phyloP scores from a whole-genome alignment of 2,797 vertebrate genomes.

The Schizopygopsis pylzovi region DNA sequence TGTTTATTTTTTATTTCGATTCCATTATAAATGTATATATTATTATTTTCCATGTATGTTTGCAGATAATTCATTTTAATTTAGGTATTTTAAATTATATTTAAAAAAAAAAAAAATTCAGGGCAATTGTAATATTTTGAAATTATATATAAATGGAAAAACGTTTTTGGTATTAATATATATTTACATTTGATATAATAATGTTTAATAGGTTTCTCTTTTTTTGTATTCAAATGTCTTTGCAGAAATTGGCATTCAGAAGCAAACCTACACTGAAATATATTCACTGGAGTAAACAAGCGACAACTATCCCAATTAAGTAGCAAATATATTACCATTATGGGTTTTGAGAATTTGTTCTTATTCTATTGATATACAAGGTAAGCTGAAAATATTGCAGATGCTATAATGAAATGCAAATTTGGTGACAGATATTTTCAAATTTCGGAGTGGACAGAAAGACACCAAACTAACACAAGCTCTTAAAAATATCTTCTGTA shows the following conservation, averaged over 20 bases:
- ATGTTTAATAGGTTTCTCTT: background rate
- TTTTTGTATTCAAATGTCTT: background rate
- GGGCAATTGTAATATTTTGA: background rate
- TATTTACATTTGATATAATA: background rate
- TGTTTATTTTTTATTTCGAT: background rate
- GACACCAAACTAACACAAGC: conserved; percentile 21
- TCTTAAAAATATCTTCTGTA: conserved; percentile 55
- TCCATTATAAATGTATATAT: background rate
- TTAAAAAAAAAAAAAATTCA: background rate
- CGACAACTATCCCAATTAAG: background rate
- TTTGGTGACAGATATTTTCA: conserved; percentile 22
- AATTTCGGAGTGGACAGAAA: conserved; percentile 27
- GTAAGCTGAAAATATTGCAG: conserved; percentile 29
- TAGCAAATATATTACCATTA: conserved; percentile 8
- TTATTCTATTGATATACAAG: background rate
- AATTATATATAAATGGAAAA: too few relatives aligned
- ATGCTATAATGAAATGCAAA: conserved; percentile 41
- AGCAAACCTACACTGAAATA: background rate
- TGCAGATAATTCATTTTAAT: background rate
- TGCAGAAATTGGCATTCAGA: background rate
- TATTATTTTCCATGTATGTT: background rate
- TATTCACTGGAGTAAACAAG: background rate
- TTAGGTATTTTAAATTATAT: background rate
- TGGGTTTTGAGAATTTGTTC: background rate
- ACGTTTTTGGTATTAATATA: too few relatives aligned